phyloP scores from a whole-genome alignment of 2,113 vertebrate species.

The Alectura lathami region DNA sequence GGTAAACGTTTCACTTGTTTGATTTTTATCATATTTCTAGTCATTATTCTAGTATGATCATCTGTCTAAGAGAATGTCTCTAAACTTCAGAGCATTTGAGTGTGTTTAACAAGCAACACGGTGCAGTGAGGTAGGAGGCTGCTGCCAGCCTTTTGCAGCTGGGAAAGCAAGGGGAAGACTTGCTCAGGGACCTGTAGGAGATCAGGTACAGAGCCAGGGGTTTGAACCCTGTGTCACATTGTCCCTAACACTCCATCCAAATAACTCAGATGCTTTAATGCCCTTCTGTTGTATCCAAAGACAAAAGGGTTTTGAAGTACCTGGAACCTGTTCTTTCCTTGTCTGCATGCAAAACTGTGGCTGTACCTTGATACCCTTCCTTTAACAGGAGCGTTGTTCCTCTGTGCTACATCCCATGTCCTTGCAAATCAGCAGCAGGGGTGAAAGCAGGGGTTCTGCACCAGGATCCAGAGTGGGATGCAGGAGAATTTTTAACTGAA shows the following conservation, averaged over 20 bases:
- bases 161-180: neutral
- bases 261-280: neutral
- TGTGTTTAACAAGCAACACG: neutral
- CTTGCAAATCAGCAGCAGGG: neutral
- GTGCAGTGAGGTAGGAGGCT: neutral
- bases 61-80: neutral
- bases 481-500: constrained; percentile 53
- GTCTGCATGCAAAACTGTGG: accelerated
- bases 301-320: neutral
- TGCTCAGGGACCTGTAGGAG: neutral
- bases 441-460: constrained; percentile 36
- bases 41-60: neutral
- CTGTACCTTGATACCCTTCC: neutral
- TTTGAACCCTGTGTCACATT: neutral
- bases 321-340: neutral
- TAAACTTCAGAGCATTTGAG: neutral
- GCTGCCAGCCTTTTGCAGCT: neutral
- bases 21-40: neutral
- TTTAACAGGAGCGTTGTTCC: neutral
- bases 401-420: neutral
- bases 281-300: neutral
- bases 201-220: neutral
- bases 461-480: constrained; percentile 42
- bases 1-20: accelerated
- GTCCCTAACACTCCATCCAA: neutral